Conservation (phyloP, 2,113 vertebrate species). For the Cynoglossus semilaevis region DNA sequence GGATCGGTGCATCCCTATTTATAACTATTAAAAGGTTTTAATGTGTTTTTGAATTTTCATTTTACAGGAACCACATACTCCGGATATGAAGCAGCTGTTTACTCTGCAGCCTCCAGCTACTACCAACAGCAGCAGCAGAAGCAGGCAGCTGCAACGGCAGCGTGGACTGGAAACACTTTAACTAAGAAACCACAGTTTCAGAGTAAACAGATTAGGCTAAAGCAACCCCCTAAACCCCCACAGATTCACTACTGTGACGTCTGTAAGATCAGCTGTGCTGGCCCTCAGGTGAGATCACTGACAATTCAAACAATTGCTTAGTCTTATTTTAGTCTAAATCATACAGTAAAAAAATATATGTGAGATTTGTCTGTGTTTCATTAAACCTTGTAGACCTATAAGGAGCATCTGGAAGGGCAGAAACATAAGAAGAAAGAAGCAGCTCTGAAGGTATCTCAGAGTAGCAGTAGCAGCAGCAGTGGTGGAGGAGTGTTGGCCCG, state of each 20-base stretch:
- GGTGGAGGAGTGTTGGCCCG: slow-evolving; percentile 79
- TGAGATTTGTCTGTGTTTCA: neutral
- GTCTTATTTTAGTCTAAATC: no score
- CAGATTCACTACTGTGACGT: slow-evolving; percentile 99
- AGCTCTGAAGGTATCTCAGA: slow-evolving; percentile 91
- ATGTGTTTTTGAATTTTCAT: neutral
- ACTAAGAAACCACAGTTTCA: slow-evolving; percentile 96
- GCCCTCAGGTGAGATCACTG: slow-evolving; percentile 85
- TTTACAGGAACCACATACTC: slow-evolving; percentile 91
- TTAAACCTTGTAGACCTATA: slow-evolving; percentile 83
- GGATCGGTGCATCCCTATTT: no score
- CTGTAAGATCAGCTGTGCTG: slow-evolving; percentile 99
- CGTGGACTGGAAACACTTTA: slow-evolving; percentile 94
- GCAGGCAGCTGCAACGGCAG: slow-evolving; percentile 88
- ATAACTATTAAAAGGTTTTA: no score
- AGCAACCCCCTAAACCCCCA: slow-evolving; percentile 94
- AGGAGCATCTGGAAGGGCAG: slow-evolving; percentile 97
- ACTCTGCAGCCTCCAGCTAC: slow-evolving; percentile 96
- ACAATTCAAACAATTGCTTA: no score
- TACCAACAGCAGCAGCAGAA: slow-evolving; percentile 90
- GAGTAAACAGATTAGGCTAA: slow-evolving; percentile 94
- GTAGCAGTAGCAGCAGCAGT: slow-evolving; percentile 68
- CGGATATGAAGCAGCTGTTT: slow-evolving; percentile 97
- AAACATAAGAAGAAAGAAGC: slow-evolving; percentile 99
- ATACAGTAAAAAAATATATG: neutral